A percentile compares a stretch with the other conserved stretches of the same genome.
phyloP scores from a whole-genome alignment of 2,797 vertebrate genomes.

The Parambassis ranga region DNA sequence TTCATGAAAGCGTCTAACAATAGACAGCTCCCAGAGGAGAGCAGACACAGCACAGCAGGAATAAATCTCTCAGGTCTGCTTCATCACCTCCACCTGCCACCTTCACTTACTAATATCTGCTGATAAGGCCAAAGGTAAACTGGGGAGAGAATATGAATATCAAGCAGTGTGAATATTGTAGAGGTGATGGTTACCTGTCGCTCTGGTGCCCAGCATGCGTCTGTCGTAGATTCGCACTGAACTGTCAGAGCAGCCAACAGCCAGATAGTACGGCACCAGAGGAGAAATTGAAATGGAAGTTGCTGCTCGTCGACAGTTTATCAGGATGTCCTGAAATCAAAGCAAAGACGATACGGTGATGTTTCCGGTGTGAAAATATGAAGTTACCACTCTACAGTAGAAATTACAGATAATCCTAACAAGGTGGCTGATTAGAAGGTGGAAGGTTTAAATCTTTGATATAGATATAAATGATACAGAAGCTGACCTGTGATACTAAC shows the following conservation, averaged over 20 bases:
- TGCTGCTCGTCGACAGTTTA: conserved; percentile 96
- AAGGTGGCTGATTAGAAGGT: too few relatives aligned
- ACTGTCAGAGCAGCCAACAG: conserved; percentile 98
- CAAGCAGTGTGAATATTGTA: background rate
- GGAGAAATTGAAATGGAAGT: conserved; percentile 97
- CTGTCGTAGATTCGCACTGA: conserved; percentile 97
- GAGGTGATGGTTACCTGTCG: conserved; percentile 82
- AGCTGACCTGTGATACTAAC: background rate
- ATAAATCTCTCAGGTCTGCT: background rate
- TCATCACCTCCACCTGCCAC: background rate
- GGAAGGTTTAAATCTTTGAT: too few relatives aligned
- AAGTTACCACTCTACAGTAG: too few relatives aligned
- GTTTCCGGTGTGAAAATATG: background rate
- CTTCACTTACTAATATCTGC: background rate
- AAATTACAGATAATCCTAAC: too few relatives aligned
- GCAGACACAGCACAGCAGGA: background rate
- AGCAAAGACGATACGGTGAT: background rate
- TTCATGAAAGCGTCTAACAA: background rate
- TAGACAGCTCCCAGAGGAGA: background rate
- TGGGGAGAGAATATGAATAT: background rate
- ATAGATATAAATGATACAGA: too few relatives aligned
- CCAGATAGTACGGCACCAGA: conserved; percentile 93
- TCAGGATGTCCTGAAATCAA: conserved; percentile 91
- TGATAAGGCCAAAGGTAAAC: background rate
- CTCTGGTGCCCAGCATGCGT: conserved; percentile 95